A percentile compares a stretch with the other conserved stretches of the same genome.
Evolutionary conservation across 2,113 vertebrate genomes (phyloP).

Genomic region (Erinaceus europaeus): DNA sequence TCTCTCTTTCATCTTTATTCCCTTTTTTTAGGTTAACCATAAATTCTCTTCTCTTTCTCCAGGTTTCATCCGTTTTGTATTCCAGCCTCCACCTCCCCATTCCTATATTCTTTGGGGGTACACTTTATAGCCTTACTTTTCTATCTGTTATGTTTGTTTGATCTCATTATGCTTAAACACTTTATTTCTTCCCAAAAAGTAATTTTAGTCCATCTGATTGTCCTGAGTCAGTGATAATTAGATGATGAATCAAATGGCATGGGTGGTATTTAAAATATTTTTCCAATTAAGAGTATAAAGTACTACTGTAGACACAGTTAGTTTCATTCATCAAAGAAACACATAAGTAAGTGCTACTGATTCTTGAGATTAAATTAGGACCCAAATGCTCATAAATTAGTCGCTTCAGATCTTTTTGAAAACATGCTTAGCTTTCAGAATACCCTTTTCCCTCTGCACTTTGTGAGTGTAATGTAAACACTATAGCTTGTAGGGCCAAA

Average conservation of each 20-base stretch:
- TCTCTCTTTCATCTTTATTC: background rate
- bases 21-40: too few relatives aligned
- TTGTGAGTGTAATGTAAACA: conserved; percentile 7
- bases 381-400: background rate
- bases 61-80: background rate
- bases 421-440: background rate
- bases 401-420: background rate
- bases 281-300: conserved; percentile 32
- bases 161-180: conserved; percentile 11
- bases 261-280: background rate
- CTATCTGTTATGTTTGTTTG: background rate
- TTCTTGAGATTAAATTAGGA: conserved; percentile 38
- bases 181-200: conserved; percentile 19
- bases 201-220: background rate
- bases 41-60: too few relatives aligned
- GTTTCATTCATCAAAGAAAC: background rate
- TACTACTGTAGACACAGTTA: background rate
- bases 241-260: background rate
- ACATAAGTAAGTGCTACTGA: background rate
- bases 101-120: background rate
- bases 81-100: background rate
- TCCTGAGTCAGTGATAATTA: background rate
- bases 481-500: conserved; percentile 16
- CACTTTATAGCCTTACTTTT: background rate
- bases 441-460: background rate